Conservation (phyloP, 2,888 invertebrate species). For the Eustalomyia histrio region DNA sequence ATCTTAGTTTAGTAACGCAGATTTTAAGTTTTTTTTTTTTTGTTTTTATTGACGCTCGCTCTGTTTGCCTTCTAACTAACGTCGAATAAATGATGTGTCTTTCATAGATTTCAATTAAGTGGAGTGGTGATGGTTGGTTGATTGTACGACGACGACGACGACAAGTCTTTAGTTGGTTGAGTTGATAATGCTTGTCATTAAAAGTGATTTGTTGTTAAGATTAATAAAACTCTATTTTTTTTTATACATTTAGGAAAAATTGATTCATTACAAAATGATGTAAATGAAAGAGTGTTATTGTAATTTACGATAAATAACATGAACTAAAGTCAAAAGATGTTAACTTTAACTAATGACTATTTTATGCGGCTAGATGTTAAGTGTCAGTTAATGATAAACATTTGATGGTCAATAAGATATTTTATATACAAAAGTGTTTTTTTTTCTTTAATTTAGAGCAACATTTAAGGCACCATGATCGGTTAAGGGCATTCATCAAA, state of each 20-base stretch:
- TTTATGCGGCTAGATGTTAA: background rate
- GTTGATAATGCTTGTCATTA: background rate
- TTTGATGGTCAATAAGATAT: too few relatives aligned
- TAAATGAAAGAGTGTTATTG: background rate
- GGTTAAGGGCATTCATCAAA: too few relatives aligned
- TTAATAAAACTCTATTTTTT: constrained; percentile 7
- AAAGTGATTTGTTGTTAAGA: constrained; percentile 2
- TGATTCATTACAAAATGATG: background rate
- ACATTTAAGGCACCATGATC: too few relatives aligned
- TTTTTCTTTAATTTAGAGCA: too few relatives aligned
- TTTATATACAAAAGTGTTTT: too few relatives aligned
- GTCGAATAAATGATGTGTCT: constrained; percentile 20
- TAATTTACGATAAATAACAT: background rate
- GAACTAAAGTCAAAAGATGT: background rate
- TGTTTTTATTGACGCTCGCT: background rate
- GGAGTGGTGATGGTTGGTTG: constrained; percentile 1
- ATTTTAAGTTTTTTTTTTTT: too few relatives aligned
- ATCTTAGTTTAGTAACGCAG: background rate
- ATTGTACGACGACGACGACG: background rate
- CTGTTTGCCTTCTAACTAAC: background rate
- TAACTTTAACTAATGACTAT: background rate
- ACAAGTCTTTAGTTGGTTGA: background rate
- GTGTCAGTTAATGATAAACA: too few relatives aligned
- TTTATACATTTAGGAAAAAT: constrained; percentile 2
- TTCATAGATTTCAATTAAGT: constrained; percentile 28